A percentile compares a stretch with the other conserved stretches of the same genome.
Evolutionary conservation across 2,113 vertebrate genomes (phyloP).

Genomic region (Hippocampus barbouri): DNA sequence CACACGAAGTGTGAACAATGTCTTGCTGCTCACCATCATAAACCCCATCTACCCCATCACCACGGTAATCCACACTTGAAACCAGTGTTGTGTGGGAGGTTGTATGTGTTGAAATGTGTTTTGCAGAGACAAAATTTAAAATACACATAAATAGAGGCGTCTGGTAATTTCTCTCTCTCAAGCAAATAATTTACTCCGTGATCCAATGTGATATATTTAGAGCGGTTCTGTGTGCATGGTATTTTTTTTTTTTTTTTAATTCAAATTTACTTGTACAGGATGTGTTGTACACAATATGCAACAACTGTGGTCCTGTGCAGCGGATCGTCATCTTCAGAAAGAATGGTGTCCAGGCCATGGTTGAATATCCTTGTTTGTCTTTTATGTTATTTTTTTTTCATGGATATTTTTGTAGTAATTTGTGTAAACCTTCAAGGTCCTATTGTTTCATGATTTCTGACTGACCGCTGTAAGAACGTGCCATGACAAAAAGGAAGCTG

Average conservation of each 20-base stretch:
- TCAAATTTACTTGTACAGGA: slow-evolving; percentile 72
- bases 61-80: slow-evolving; percentile 68
- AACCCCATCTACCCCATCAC: slow-evolving; percentile 90
- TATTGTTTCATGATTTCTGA: neutral
- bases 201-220: too few species aligned
- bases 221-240: too few species aligned
- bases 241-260: neutral
- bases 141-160: neutral
- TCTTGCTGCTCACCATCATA: slow-evolving; percentile 90
- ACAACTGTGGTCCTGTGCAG: slow-evolving; percentile 92
- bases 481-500: neutral
- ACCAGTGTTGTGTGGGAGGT: neutral
- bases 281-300: slow-evolving; percentile 93
- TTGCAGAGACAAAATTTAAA: neutral
- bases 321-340: slow-evolving; percentile 96
- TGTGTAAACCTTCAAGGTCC: neutral
- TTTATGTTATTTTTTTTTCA: neutral
- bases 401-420: neutral
- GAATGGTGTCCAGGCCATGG: slow-evolving; percentile 95
- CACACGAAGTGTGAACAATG: slow-evolving; percentile 86
- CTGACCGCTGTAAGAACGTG: neutral
- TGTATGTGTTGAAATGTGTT: neutral
- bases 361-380: slow-evolving; percentile 89
- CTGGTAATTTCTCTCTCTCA: neutral
- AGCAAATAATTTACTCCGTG: too few species aligned